A percentile compares a stretch with the other conserved stretches of the same genome.
Conservation (phyloP, 37 sponge, comb jelly and placozoan genomes). For the Beroe ovata region DNA sequence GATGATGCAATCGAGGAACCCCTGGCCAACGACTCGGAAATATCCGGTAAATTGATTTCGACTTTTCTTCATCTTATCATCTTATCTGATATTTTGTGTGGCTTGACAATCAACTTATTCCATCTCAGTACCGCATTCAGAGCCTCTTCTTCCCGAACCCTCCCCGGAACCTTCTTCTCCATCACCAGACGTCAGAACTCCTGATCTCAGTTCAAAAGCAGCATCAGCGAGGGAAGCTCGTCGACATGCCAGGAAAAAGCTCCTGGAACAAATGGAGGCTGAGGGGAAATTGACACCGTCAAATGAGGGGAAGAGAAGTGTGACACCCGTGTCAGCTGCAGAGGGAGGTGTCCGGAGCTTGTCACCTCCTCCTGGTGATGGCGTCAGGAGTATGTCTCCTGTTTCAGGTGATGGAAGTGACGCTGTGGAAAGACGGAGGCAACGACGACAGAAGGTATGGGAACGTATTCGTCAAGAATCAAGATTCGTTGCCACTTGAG, state of each 20-base stretch:
- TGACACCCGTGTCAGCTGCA: background rate
- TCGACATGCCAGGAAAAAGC: constrained; percentile 15
- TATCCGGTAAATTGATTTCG: background rate
- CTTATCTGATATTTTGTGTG: too few species aligned
- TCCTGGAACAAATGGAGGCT: constrained; percentile 39
- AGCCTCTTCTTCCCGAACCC: background rate
- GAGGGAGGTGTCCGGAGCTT: too few species aligned
- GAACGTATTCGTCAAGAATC: too few species aligned
- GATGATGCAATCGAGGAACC: background rate
- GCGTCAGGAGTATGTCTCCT: background rate
- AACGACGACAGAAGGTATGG: background rate
- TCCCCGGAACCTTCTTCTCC: background rate
- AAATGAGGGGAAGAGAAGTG: background rate
- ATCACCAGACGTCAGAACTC: background rate
- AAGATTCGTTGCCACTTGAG: too few species aligned
- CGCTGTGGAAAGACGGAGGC: background rate
- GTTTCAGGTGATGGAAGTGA: background rate
- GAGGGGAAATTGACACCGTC: background rate
- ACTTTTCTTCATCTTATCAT: too few species aligned
- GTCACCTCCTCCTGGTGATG: background rate
- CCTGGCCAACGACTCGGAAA: background rate
- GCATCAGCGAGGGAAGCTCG: background rate
- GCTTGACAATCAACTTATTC: too few species aligned
- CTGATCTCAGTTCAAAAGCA: background rate
- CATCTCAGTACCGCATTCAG: too few species aligned